Percentiles rank a stretch among this genome's conserved stretches.
phyloP scores from a whole-genome alignment of 1,140 invertebrate genomes.

The Aphidius gifuensis region DNA sequence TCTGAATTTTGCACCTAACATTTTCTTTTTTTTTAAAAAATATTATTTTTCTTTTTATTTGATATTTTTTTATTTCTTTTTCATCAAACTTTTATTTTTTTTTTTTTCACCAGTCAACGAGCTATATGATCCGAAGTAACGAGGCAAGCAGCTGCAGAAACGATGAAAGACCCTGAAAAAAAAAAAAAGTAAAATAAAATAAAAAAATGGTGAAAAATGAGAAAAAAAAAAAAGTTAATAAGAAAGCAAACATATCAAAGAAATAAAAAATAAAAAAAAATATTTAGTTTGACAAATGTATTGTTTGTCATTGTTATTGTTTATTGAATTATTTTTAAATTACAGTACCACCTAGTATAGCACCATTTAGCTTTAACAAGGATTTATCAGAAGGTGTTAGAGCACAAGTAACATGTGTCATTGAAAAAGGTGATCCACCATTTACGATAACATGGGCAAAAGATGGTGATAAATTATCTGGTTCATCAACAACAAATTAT shows the following conservation, averaged over 20 bases:
- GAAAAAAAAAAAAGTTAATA: not conserved
- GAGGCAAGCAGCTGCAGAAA: not conserved
- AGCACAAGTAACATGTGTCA: slow-evolving; percentile 88
- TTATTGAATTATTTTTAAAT: slow-evolving; percentile 34
- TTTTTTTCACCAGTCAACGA: not conserved
- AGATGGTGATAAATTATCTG: slow-evolving; percentile 66
- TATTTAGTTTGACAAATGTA: no score
- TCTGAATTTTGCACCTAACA: no score
- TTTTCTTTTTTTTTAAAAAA: no score
- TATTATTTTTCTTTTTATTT: no score
- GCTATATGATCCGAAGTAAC: not conserved
- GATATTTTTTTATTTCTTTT: not conserved
- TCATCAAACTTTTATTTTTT: not conserved
- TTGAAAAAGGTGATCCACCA: slow-evolving; percentile 90
- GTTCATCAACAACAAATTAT: slow-evolving; percentile 42
- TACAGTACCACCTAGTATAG: slow-evolving; percentile 83
- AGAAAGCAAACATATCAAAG: not conserved
- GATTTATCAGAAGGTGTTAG: slow-evolving; percentile 82
- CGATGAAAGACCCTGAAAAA: not conserved
- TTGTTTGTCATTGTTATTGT: not conserved
- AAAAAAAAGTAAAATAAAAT: not conserved
- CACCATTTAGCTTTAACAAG: slow-evolving; percentile 65
- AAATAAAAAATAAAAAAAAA: slow-evolving; percentile 3
- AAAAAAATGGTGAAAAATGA: not conserved
- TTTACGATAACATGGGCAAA: slow-evolving; percentile 84